These are phyloP conservation scores for Argyrosomus japonicus DNA, from an alignment of 2,113 vertebrate species.

Conservation along the genomic window DNA sequence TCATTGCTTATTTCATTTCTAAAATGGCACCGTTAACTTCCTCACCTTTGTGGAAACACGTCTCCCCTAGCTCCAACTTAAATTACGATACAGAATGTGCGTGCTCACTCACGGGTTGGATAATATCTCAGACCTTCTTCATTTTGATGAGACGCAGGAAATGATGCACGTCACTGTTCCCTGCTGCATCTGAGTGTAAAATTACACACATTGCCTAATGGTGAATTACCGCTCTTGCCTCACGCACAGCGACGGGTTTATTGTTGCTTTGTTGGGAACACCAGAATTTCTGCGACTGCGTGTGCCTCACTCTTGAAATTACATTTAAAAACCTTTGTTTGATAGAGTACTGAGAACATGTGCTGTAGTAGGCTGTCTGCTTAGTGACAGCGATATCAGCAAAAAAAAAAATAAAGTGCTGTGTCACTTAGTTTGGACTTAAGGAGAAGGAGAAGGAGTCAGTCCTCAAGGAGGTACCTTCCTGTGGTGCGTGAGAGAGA, in stretches of 20 bases:
- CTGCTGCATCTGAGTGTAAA: neutral
- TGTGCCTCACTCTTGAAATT: neutral
- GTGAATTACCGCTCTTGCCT: neutral
- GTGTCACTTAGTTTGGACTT: neutral
- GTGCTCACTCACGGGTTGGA: neutral
- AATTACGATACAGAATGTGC: neutral
- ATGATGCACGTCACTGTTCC: neutral
- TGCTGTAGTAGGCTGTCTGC: neutral
- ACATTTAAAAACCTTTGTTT: neutral
- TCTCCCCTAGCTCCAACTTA: neutral
- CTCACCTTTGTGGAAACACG: neutral
- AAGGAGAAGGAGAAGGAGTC: neutral
- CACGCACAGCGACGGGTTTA: neutral
- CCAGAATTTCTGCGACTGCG: neutral
- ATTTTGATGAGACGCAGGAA: neutral
- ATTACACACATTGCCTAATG: neutral
- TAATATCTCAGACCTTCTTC: neutral
- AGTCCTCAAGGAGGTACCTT: constrained; percentile 28
- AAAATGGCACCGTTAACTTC: neutral
- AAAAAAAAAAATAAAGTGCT: neutral
- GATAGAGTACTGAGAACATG: neutral
- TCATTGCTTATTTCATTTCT: neutral
- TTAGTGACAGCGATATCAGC: neutral
- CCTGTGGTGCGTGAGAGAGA: constrained; percentile 30
- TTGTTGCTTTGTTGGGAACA: neutral